Base-by-base conservation (phyloP, 1,140 invertebrate species). In the Wasmannia auropunctata region DNA sequence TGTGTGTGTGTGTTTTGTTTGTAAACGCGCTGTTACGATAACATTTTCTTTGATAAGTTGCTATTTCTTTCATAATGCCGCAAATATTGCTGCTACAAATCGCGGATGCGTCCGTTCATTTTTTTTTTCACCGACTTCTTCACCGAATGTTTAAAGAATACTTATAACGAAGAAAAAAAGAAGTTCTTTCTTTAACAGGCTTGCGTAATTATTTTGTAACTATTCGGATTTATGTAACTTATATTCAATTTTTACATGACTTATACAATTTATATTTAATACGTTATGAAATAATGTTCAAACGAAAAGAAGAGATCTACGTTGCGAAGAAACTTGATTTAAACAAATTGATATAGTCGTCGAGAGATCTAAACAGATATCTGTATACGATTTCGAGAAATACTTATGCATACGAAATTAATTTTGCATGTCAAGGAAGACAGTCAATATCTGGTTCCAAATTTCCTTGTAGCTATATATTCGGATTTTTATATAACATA, bases 41-140 rank as follows among this genome's bases (percentile, higher is more conserved):
- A 79, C 65, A 65, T 79, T 80, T 69, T 37, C 62, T 54, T 80
- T 49, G n/a, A 77, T 77, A 63, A 62, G 6, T 63, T 62, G 31
- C 10, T 25, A 43, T 63, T 63, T 46, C 40, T 40, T 43, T 43
- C 56, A 6, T 28, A 58, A 5, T 65, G 75, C 49, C 28, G 58
- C 75, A 65, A 79, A 34, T 63, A 19, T 43, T 25, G 14, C n/a
- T 63, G 25, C 19, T 77, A 77, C 49, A 14, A 31, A 63, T 43
- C 37, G 54, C 16, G 37, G 22, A 25, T 7, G 28, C 51, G 7
- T 40, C n/a, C 34, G n/a, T 65, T 76, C 28, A 31, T 43, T 76
- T 43, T 37, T 56, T 34, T 1, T 31, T 19, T n/a, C n/a, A n/a
- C n/a, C n/a, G n/a, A 69, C 28, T 49, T 22, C 8, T 51, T 10